These are phyloP conservation scores for Synanthedon myopaeformis DNA, from an alignment of 2,888 invertebrate species.

Conservation along the genomic window DNA sequence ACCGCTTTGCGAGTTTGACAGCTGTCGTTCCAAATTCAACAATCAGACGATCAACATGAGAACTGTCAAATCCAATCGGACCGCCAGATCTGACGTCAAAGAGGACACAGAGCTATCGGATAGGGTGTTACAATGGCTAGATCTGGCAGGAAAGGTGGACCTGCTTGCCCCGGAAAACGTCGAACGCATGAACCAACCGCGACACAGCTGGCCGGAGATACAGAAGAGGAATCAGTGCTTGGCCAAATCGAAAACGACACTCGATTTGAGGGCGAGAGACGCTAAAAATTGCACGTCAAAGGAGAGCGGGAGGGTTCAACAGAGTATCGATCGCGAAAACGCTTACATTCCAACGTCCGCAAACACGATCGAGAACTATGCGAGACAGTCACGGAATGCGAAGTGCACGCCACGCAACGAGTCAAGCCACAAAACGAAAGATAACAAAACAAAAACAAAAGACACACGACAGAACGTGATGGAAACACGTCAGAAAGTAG, in stretches of 20 bases:
- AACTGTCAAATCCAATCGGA: constrained; percentile 42
- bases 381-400: constrained; percentile 58
- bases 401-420: constrained; percentile 46
- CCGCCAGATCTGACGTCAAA: constrained; percentile 36
- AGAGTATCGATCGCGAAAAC: constrained; percentile 54
- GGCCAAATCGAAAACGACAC: constrained; percentile 45
- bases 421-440: constrained; percentile 29
- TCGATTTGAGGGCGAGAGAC: constrained; percentile 39
- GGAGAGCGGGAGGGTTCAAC: constrained; percentile 42
- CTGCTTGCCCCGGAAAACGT: constrained; percentile 41
- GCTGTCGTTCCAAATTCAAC: constrained; percentile 21
- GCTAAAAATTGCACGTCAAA: constrained; percentile 30
- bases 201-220: constrained; percentile 58
- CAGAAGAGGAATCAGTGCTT: constrained; percentile 36
- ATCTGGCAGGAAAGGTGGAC: constrained; percentile 75
- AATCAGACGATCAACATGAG: constrained; percentile 37
- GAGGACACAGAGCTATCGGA: constrained; percentile 70
- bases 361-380: constrained; percentile 64
- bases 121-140: constrained; percentile 83
- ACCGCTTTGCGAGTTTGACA: constrained; percentile 30
- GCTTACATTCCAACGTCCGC: constrained; percentile 56
- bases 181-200: constrained; percentile 47
- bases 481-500: constrained; percentile 51
- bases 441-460: constrained; percentile 31
- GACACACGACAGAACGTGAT: constrained; percentile 35